Evolutionary conservation across 2,888 invertebrate genomes (phyloP), one percentile per base, ranked within the genome.

Genomic region (Scaptomyza reducta): DNA sequence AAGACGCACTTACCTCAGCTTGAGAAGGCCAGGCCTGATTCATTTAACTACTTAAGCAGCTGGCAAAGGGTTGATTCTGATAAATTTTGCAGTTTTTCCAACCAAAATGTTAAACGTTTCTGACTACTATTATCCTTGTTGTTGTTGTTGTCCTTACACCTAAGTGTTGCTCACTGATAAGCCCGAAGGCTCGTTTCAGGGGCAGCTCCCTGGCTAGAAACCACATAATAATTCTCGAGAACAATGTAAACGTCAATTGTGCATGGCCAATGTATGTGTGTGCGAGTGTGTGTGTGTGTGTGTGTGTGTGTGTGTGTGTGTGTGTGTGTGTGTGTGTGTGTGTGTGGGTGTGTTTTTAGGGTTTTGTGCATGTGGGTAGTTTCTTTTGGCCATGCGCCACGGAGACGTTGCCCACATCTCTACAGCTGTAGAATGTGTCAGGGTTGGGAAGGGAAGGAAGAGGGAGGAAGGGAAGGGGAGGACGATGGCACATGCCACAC

Each of bases 141-240:
- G 49, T n/a, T 77, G 14, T 50, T 14, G 35, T 50, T 50, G 71
- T 72, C 64, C 67, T 70, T 77, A n/a, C 71, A 80, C 75, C 81
- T 81, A 70, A 73, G 77, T 80, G 78, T 67, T 73, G 63, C 65
- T 44, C 62, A 56, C 72, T 77, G 86, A 88, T 87, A 89, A 87
- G 89, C 65, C 49, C 46, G 3, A 40, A 38, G 60, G 31, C 42
- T 38, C 35, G 14, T 7, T 27, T 47, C 62, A 60, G 6, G 31
- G 51, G 64, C 64, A 41, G 51, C 62, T 79, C 69, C 49, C 79
- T 80, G 81, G 79, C 74, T 86, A 81, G 75, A 89, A 90, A 90
- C 89, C 90, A 88, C 90, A 90, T 87, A 82, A 82, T 82, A 82
- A 82, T 90, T 90, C 88, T 90, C 81, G 80, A 89, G 89, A 88